Base-by-base conservation (phyloP, 2,888 invertebrate genomes). In the Alviniconcha strummeri region DNA sequence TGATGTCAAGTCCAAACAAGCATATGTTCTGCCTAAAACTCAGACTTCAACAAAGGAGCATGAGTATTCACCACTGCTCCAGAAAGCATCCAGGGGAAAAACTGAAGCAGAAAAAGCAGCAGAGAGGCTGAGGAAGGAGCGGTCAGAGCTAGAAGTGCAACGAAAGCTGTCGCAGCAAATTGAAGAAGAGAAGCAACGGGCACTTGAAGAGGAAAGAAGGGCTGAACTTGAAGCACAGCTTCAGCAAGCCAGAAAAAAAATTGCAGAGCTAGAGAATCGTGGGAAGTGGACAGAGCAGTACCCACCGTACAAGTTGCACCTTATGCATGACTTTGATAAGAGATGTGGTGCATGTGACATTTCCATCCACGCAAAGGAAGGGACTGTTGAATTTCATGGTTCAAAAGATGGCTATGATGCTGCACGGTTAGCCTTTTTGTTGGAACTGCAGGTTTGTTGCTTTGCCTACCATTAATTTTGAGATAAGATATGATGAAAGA, bases 221-320 rank as follows among this genome's bases (percentile, higher is more conserved):
- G 8, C 8, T 60, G 60, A 60, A 36, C 36, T 36, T 36, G 36
- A 36, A 36, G 36, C 36, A 36, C 36, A 36, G 36, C 36, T 36
- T 36, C 36, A 36, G 36, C 36, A 1, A 19, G 13, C 11, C 56
- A 56, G 52, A 36, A n/a, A 36, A 11, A 54, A 80, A n/a, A 69
- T 60, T 17, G 69, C 67, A n/a, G 55, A 69, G 8, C 11, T 80
- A n/a, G 7, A 69, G 80, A 67, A 19, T 54, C 80, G 69, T 4
- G 69, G 19, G 52, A 67, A 69, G n/a, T 52, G 52, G 15, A 19
- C 55, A 5, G 36, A 67, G 69, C 11, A 56, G 1, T 19, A 55
- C 11, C 80, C 80, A 19, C 17, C 80, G 0, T 69, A 80, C 69
- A 54, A 80, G 69, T 69, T 80, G 8, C 80, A 69, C 4, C 55